These are phyloP conservation scores for Papilio machaon DNA, from an alignment of 1,140 invertebrate genomes.

Conservation along the genomic window DNA sequence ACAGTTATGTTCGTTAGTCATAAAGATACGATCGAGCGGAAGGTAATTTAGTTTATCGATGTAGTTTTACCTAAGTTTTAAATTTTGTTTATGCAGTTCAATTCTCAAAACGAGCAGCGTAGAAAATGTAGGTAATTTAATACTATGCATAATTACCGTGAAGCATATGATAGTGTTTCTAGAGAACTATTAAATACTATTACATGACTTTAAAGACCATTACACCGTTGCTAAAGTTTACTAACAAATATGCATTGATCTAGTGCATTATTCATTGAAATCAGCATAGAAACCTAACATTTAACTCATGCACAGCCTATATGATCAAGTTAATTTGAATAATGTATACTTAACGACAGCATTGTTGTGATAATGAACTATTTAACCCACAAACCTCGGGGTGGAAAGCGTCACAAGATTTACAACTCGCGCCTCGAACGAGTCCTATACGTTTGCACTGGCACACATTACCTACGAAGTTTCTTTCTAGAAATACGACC, in stretches of 20 bases:
- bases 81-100: no score
- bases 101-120: not conserved
- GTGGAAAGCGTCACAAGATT: slow-evolving; percentile 58
- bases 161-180: not conserved
- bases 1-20: not conserved
- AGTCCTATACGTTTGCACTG: slow-evolving; percentile 43
- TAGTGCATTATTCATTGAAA: slow-evolving; percentile 37
- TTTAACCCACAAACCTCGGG: slow-evolving; percentile 60
- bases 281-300: slow-evolving; percentile 33
- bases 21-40: no score
- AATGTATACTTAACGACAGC: slow-evolving; percentile 65
- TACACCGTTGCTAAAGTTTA: not conserved
- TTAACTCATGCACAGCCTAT: slow-evolving; percentile 23
- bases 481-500: slow-evolving; percentile 44
- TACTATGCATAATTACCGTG: not conserved
- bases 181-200: slow-evolving; percentile 18
- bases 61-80: not conserved
- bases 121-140: not conserved
- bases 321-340: slow-evolving; percentile 58
- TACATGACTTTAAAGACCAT: not conserved
- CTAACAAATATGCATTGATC: slow-evolving; percentile 29
- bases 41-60: not conserved
- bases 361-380: slow-evolving; percentile 73
- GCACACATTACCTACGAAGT: slow-evolving; percentile 48
- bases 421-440: slow-evolving; percentile 52